Conservation (phyloP, 2,888 invertebrate species). For the Pediacus dermestoides region DNA sequence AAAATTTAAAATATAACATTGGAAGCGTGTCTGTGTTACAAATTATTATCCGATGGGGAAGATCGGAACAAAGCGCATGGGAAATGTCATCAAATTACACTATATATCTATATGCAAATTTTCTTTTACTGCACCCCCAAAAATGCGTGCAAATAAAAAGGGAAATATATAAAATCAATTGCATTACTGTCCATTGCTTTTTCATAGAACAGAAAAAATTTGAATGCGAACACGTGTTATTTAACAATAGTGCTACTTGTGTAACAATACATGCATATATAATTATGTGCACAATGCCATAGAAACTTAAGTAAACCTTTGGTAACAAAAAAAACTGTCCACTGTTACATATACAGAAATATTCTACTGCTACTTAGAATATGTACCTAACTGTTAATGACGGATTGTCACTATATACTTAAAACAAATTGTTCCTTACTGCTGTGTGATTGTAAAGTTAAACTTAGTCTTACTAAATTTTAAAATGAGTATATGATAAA, state of each 20-base stretch:
- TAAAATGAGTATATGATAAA: no score
- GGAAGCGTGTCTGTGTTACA: no score
- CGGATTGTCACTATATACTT: no score
- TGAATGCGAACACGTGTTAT: conserved; percentile 43
- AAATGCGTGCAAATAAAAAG: conserved; percentile 26
- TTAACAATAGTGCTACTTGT: conserved; percentile 42
- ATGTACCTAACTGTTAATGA: no score
- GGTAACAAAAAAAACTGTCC: conserved; percentile 12
- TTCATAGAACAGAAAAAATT: conserved; percentile 36
- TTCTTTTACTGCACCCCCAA: conserved; percentile 18
- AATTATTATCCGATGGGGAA: no score
- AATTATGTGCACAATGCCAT: conserved; percentile 39
- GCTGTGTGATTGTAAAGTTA: no score
- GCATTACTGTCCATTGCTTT: conserved; percentile 27
- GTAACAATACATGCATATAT: conserved; percentile 44
- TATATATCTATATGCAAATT: conserved; percentile 27
- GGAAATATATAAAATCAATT: conserved; percentile 35
- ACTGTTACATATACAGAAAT: background rate
- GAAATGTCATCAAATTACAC: conserved; percentile 14
- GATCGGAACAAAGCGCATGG: conserved; percentile 7
- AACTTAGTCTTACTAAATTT: no score
- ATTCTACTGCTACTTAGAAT: no score
- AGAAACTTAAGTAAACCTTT: conserved; percentile 35
- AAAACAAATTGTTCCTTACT: no score
- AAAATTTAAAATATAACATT: no score